Conservation (phyloP, 2,797 vertebrate species). For the Sebastes paucispinis region DNA sequence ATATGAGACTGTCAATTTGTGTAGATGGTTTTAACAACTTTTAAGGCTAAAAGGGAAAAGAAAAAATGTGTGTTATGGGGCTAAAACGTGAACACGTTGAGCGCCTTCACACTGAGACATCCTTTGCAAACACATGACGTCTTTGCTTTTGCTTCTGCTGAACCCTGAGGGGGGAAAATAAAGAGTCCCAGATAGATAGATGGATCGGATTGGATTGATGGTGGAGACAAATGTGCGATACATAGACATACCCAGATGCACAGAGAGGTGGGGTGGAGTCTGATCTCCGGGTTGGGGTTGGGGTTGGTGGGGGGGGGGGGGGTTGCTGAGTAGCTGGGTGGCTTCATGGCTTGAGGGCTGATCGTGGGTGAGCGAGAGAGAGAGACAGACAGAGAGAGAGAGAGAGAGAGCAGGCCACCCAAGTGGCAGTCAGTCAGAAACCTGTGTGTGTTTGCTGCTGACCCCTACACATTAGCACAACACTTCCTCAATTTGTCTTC, state of each 20-base stretch:
- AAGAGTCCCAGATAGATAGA: slow-evolving; percentile 1
- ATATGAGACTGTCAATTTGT: not conserved
- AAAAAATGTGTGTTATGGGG: not conserved
- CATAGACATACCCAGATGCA: slow-evolving; percentile 48
- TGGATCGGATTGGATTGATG: not conserved
- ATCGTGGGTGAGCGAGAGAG: slow-evolving; percentile 76
- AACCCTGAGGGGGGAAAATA: not conserved
- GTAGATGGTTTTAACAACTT: not conserved
- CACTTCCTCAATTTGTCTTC: slow-evolving; percentile 95
- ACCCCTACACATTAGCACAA: slow-evolving; percentile 92
- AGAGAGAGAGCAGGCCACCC: slow-evolving; percentile 85
- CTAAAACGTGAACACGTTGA: not conserved
- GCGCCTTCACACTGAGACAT: not conserved
- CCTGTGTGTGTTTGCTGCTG: slow-evolving; percentile 88
- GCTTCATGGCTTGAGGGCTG: slow-evolving; percentile 83
- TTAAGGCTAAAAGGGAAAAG: not conserved
- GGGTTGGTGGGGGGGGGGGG: slow-evolving; percentile 22
- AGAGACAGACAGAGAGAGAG: slow-evolving; percentile 55
- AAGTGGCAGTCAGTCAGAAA: slow-evolving; percentile 86
- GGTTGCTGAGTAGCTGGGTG: slow-evolving; percentile 77
- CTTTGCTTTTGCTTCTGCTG: not conserved
- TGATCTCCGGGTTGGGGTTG: slow-evolving; percentile 25
- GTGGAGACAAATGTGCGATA: slow-evolving; percentile 52
- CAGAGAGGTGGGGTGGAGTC: slow-evolving; percentile 57
- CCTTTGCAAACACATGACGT: not conserved